Evolutionary conservation across 2,113 vertebrate species (phyloP), one percentile per base, ranked within the genome.

Genomic region (Anguilla japonica): DNA sequence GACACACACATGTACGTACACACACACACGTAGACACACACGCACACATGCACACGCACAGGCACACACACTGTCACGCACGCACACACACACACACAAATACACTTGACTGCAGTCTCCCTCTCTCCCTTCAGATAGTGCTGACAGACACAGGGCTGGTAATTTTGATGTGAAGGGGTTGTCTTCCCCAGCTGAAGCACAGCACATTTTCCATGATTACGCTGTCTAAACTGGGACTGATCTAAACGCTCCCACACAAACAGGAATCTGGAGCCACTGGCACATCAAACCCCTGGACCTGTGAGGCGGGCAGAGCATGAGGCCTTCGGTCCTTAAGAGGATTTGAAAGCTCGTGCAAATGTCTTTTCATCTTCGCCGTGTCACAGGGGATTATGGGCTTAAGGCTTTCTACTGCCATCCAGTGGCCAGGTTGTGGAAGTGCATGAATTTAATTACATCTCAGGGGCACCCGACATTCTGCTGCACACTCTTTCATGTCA

Each of bases 331-430:
- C 60, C 87, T 67, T 81, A 79, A 88, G 84, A 94, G 90, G 90
- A 93, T 91, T 91, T 90, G 83, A 86, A 84, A 89, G 87, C 56
- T 84, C 89, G 81, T 79, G 57, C 88, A 89, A 88, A 87, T 89
- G 81, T 83, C 34, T 85, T 82, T 39, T 89, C 80, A 46, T 85
- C 81, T 84, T 87, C 53, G 39, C 82, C 22, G 63, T 83, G 81
- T 82, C 41, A 53, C 81, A n/a, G 18, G 18, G 29, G 80, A 83
- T 81, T 60, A 46, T 1, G 41, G 81, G 89, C 82, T 29, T 9
- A 26, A 91, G 88, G 93, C 85, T 86, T 20, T 41, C 91, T 90
- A 92, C 90, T 94, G 93, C 94, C 96, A 90, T 88, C 95, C 91
- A 86, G 88, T 95, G 95, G 91, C 41, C n/a, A n/a, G 40, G 15